These are phyloP conservation scores for Trichonephila clavipes DNA, from an alignment of 1,140 invertebrate genomes.

Conservation along the genomic window DNA sequence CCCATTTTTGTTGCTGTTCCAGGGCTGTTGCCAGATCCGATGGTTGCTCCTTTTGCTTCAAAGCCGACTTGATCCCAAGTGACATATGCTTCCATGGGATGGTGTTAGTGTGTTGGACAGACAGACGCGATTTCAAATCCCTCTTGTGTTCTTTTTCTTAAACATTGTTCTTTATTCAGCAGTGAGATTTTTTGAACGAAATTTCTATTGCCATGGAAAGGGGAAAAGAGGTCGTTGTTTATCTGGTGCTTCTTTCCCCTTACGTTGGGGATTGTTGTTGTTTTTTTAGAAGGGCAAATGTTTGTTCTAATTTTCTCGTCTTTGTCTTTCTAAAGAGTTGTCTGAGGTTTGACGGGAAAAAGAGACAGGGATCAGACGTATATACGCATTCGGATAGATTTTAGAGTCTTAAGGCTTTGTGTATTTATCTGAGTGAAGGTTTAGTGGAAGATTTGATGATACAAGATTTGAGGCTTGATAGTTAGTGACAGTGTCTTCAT, in stretches of 20 bases:
- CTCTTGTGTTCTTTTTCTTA: conserved; percentile 52
- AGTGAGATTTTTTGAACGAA: not conserved
- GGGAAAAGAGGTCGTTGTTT: not conserved
- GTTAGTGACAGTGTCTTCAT: no score
- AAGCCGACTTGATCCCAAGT: conserved; percentile 57
- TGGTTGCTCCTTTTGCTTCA: conserved; percentile 35
- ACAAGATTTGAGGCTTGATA: no score
- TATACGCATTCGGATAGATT: not conserved
- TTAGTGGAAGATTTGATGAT: no score
- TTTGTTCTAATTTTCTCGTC: conserved; percentile 47
- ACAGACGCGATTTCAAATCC: conserved; percentile 54
- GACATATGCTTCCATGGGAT: conserved; percentile 36
- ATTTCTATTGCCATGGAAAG: conserved; percentile 2
- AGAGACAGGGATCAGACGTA: not conserved
- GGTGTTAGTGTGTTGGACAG: conserved; percentile 10
- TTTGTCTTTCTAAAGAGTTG: not conserved
- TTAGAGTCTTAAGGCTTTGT: no score
- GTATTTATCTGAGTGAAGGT: no score
- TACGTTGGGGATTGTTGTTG: not conserved
- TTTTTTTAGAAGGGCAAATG: not conserved
- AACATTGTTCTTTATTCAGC: conserved; percentile 47
- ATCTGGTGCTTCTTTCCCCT: not conserved
- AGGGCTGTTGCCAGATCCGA: conserved; percentile 50
- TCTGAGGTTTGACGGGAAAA: not conserved
- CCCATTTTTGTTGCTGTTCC: not conserved